A percentile compares a stretch with the other conserved stretches of the same genome.
Evolutionary conservation across 2,113 vertebrate species (phyloP).

Genomic region (Ammodytes dubius): DNA sequence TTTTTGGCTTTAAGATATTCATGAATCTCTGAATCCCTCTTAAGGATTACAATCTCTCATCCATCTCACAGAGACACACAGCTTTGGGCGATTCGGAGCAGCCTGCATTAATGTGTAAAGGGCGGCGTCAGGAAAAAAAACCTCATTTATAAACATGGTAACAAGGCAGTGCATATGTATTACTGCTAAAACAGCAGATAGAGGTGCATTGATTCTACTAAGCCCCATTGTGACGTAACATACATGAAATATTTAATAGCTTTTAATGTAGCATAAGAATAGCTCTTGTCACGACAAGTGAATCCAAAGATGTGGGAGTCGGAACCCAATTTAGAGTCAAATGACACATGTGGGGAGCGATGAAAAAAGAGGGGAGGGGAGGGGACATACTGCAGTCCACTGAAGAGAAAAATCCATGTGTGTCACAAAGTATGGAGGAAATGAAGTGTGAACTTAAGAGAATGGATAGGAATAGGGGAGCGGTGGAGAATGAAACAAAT

Average conservation of each 20-base stretch:
- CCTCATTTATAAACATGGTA: slow-evolving; percentile 78
- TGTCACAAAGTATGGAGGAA: slow-evolving; percentile 41
- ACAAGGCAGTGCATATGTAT: slow-evolving; percentile 82
- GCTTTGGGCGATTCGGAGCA: slow-evolving; percentile 71
- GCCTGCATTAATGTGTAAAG: slow-evolving; percentile 73
- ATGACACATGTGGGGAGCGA: slow-evolving; percentile 63
- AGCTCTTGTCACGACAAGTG: slow-evolving; percentile 62
- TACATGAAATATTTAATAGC: slow-evolving; percentile 74
- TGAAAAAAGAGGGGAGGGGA: not conserved
- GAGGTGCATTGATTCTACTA: slow-evolving; percentile 67
- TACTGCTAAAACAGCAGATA: slow-evolving; percentile 60
- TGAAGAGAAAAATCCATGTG: slow-evolving; percentile 49
- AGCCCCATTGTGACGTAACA: slow-evolving; percentile 67
- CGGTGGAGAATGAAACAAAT: slow-evolving; percentile 54
- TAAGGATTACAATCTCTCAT: slow-evolving; percentile 83
- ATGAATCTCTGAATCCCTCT: slow-evolving; percentile 81
- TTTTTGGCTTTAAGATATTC: slow-evolving; percentile 80
- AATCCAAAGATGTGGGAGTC: slow-evolving; percentile 66
- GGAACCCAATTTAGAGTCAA: slow-evolving; percentile 72
- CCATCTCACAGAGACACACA: slow-evolving; percentile 69
- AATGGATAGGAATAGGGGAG: slow-evolving; percentile 47
- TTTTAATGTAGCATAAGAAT: slow-evolving; percentile 74
- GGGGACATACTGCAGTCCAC: slow-evolving; percentile 5
- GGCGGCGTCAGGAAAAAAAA: slow-evolving; percentile 56
- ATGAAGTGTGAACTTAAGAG: slow-evolving; percentile 62